Evolutionary conservation across 2,888 invertebrate genomes (phyloP).

Genomic region (Lottia gigantea): DNA sequence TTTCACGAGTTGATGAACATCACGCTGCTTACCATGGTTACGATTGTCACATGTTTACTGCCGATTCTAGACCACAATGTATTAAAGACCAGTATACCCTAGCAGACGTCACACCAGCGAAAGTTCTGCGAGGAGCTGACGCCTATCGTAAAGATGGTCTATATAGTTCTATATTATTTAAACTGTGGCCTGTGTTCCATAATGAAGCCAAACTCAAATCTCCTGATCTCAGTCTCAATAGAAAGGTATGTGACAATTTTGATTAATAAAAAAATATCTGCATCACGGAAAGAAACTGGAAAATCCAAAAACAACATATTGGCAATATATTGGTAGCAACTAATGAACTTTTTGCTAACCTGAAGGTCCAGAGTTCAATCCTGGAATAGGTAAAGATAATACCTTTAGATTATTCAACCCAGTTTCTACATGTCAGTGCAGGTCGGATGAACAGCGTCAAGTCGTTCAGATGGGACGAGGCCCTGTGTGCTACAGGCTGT

Average conservation of each 20-base stretch:
- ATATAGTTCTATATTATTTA: conserved; percentile 52
- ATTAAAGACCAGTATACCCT: conserved; percentile 83
- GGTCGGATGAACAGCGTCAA: too few relatives aligned
- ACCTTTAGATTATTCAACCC: too few relatives aligned
- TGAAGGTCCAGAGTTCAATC: too few relatives aligned
- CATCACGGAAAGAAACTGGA: too few relatives aligned
- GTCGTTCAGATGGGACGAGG: too few relatives aligned
- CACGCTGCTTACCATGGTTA: conserved; percentile 79
- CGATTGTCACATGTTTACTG: conserved; percentile 80
- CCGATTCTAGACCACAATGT: conserved; percentile 80
- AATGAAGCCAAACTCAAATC: conserved; percentile 47
- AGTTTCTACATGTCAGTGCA: too few relatives aligned
- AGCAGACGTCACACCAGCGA: conserved; percentile 73
- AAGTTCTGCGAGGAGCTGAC: conserved; percentile 53
- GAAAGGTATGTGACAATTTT: conserved; percentile 20
- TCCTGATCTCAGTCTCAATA: conserved; percentile 45
- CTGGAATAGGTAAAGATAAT: too few relatives aligned
- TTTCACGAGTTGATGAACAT: conserved; percentile 73
- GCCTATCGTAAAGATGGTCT: conserved; percentile 56
- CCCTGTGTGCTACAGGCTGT: too few relatives aligned
- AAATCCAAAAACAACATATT: too few relatives aligned
- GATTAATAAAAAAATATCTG: too few relatives aligned
- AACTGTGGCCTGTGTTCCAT: conserved; percentile 57
- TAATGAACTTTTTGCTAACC: too few relatives aligned
- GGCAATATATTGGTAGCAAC: too few relatives aligned